Conservation (phyloP, 1,140 invertebrate species). For the Dryas iulia region DNA sequence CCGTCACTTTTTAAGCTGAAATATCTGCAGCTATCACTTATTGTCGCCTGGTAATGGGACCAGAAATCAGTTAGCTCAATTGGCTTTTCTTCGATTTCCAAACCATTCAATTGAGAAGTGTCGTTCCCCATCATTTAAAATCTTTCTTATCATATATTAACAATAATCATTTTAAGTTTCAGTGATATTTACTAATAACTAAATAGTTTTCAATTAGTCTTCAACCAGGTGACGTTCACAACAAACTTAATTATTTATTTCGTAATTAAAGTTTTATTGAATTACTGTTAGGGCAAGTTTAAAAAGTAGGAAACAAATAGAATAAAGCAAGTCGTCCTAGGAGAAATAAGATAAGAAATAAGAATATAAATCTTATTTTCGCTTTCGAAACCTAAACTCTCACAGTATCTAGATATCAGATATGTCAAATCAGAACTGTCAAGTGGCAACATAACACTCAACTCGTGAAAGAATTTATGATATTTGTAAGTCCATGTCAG, state of each 20-base stretch:
- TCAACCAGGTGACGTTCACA: background rate
- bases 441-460: background rate
- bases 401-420: background rate
- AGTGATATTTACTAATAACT: background rate
- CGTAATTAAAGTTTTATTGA: background rate
- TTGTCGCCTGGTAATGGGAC: constrained; percentile 85
- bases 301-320: background rate
- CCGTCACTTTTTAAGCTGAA: constrained; percentile 81
- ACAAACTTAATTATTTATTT: background rate
- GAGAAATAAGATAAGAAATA: background rate
- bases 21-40: constrained; percentile 79
- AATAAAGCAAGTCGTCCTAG: background rate
- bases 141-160: background rate
- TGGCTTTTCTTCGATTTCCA: constrained; percentile 87
- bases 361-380: background rate
- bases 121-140: constrained; percentile 86
- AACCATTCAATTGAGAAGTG: constrained; percentile 84
- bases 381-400: too few relatives aligned
- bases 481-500: too few relatives aligned
- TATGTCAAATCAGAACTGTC: background rate
- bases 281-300: background rate
- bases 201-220: background rate
- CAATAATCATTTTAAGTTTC: background rate
- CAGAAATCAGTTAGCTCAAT: constrained; percentile 89
- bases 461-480: too few relatives aligned